Evolutionary conservation across 2,113 vertebrate species (phyloP), one percentile per base, ranked within the genome.

Genomic region (Anolis carolinensis): DNA sequence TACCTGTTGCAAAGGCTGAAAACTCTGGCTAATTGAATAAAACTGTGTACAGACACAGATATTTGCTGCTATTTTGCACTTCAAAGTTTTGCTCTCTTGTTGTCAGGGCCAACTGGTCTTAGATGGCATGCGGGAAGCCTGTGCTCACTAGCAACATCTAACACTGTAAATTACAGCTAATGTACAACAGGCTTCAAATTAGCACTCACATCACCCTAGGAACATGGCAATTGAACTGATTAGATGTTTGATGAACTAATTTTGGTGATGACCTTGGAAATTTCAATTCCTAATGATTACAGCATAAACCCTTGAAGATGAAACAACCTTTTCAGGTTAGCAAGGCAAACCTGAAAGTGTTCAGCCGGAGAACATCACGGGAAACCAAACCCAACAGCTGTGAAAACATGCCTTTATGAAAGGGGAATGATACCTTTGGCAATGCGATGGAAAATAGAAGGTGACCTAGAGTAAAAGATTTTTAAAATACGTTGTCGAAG

Each of bases 231-330:
- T 84, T 76, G 36, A 76, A 34, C 82, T 84, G 82, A 84, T 84
- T 84, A 76, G 72, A 63, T 84, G 82, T 32, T 65, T 84, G 82
- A 84, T 76, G 39, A 84, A 84, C 62, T 75, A 76, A 84, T 84
- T 76, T 84, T 48, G 59, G n/a, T 76, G 73, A 75, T 74, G 59
- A 73, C 55, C 73, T 67, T 30, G 25, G 82, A 84, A 65, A 76
- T 76, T 27, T 84, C n/a, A 72, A 72, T 84, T 84, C 52, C 72
- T 65, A 76, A 39, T 36, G 76, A 84, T 76, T 84, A 48, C 20
- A 65, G 73, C 82, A 74, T 39, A 63, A 62, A 63, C 30, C 71
- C 27, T 44, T 18, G 39, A 62, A 34, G 27, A 83, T 44, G 55
- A 44, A 83, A 62, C 72, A 62, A 65, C 34, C n/a, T 16, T 73